A percentile compares a stretch with the other conserved stretches of the same genome.
These are phyloP conservation scores for Iselma pallidipennis DNA, from an alignment of 2,888 invertebrate genomes.

Conservation along the genomic window DNA sequence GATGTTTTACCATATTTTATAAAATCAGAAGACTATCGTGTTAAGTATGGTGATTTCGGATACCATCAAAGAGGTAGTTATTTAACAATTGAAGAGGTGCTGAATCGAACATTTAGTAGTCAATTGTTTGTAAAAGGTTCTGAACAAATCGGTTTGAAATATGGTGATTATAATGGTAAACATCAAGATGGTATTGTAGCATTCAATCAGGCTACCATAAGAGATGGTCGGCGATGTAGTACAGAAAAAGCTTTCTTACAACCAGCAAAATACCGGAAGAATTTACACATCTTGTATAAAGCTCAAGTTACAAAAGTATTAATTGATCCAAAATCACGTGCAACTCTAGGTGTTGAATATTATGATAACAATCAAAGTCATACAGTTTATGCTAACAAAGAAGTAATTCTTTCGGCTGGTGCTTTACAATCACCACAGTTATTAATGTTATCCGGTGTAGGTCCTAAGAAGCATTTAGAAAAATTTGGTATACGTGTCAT, in stretches of 20 bases:
- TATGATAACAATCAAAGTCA: slow-evolving; percentile 32
- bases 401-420: slow-evolving; percentile 62
- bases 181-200: slow-evolving; percentile 65
- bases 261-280: slow-evolving; percentile 63
- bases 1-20: slow-evolving; percentile 54
- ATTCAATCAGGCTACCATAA: slow-evolving; percentile 66
- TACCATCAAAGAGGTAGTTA: slow-evolving; percentile 49
- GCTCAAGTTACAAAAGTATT: slow-evolving; percentile 63
- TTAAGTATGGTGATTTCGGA: slow-evolving; percentile 37
- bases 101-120: slow-evolving; percentile 55
- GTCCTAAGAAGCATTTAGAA: slow-evolving; percentile 63
- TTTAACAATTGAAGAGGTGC: slow-evolving; percentile 37
- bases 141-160: slow-evolving; percentile 66
- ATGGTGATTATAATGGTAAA: slow-evolving; percentile 71
- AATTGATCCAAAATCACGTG: slow-evolving; percentile 56
- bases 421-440: slow-evolving; percentile 81
- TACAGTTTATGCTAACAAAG: slow-evolving; percentile 54
- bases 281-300: slow-evolving; percentile 68
- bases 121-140: slow-evolving; percentile 66
- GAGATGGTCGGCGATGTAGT: slow-evolving; percentile 66
- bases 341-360: slow-evolving; percentile 58
- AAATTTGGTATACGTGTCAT: slow-evolving; percentile 64
- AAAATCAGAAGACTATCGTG: slow-evolving; percentile 50
- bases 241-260: slow-evolving; percentile 68
- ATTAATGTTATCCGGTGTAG: slow-evolving; percentile 69